Evolutionary conservation across 2,888 invertebrate species (phyloP).

Genomic region (Aelia acuminata): DNA sequence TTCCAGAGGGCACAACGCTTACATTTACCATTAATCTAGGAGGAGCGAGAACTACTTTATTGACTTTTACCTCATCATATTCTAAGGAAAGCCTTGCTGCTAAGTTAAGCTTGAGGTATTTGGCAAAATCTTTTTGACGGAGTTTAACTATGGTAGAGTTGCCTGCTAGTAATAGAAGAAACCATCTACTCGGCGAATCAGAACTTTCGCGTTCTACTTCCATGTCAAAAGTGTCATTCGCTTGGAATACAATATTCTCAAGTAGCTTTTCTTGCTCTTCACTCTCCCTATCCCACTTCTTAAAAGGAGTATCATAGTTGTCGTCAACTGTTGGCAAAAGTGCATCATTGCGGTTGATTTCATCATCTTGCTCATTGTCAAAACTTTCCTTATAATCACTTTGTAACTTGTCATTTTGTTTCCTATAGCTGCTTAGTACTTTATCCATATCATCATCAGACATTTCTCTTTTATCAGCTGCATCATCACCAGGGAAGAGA

Average conservation of each 20-base stretch:
- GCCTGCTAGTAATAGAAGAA: conserved; percentile 67
- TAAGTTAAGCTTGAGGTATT: conserved; percentile 68
- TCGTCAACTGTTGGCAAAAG: conserved; percentile 63
- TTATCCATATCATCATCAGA: conserved; percentile 63
- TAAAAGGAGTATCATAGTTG: conserved; percentile 66
- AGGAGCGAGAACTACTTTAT: conserved; percentile 68
- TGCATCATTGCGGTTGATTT: conserved; percentile 67
- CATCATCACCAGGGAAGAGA: conserved; percentile 65
- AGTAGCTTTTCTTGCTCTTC: conserved; percentile 67
- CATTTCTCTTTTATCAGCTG: conserved; percentile 60
- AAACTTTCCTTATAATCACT: conserved; percentile 63
- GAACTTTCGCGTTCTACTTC: conserved; percentile 64
- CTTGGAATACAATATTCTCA: conserved; percentile 66
- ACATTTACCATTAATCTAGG: conserved; percentile 68
- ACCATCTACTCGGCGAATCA: conserved; percentile 66
- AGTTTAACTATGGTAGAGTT: conserved; percentile 68
- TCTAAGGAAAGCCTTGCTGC: conserved; percentile 68
- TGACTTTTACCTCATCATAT: conserved; percentile 68
- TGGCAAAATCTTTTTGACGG: conserved; percentile 68
- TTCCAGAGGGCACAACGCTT: conserved; percentile 67
- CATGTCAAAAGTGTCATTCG: conserved; percentile 63
- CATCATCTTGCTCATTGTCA: conserved; percentile 67
- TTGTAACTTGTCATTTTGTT: conserved; percentile 56
- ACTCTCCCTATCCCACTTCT: conserved; percentile 67
- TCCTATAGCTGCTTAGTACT: conserved; percentile 59